phyloP scores from a whole-genome alignment of 2,797 vertebrate species.

The Semaprochilodus insignis region DNA sequence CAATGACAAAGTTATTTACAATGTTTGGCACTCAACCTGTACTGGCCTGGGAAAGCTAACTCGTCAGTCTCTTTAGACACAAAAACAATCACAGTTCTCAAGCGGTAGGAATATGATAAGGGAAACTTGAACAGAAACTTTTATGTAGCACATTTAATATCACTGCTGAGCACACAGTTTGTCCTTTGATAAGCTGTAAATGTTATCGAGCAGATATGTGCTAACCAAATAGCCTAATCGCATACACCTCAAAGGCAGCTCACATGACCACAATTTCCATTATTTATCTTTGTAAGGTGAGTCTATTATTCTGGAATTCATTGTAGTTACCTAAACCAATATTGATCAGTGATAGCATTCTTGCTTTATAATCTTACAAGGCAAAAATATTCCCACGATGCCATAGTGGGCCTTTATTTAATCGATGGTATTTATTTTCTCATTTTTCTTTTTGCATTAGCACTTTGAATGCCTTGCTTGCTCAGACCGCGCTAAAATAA shows the following conservation, averaged over 20 bases:
- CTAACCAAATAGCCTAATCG: constrained; percentile 84
- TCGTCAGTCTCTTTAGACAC: constrained; percentile 32
- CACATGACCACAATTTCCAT: constrained; percentile 74
- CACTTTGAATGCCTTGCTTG: neutral
- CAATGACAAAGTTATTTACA: constrained; percentile 10
- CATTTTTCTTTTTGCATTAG: neutral
- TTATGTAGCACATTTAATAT: constrained; percentile 41
- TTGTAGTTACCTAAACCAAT: constrained; percentile 62
- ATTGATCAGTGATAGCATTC: constrained; percentile 62
- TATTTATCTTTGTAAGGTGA: constrained; percentile 66
- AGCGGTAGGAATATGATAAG: constrained; percentile 38
- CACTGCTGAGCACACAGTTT: constrained; percentile 56
- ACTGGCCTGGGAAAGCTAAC: constrained; percentile 54
- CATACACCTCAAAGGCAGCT: constrained; percentile 78
- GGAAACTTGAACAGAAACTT: constrained; percentile 55
- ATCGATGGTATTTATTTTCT: neutral
- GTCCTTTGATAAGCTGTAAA: constrained; percentile 62
- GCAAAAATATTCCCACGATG: neutral
- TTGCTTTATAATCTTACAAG: constrained; percentile 17
- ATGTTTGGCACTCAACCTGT: neutral
- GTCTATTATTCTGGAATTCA: constrained; percentile 69
- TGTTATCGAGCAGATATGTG: constrained; percentile 69
- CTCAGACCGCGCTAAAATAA: neutral
- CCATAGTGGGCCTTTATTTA: neutral
- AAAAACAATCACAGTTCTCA: constrained; percentile 37